Conservation (phyloP, 2,888 invertebrate species). For the Carpatolechia fugitivella region DNA sequence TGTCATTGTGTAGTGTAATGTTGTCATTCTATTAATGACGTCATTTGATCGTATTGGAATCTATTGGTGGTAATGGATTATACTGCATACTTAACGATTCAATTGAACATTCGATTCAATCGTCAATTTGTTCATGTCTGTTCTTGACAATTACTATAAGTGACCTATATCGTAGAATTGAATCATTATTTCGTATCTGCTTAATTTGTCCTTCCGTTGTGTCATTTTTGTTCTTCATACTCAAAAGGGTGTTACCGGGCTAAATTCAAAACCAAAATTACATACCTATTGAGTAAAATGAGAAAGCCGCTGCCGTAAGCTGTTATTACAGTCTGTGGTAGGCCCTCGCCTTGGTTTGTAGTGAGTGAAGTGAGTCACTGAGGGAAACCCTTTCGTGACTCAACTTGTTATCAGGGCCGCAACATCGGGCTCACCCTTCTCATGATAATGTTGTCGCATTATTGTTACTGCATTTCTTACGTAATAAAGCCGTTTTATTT, state of each 20-base stretch:
- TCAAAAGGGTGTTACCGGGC: neutral
- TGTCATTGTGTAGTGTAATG: slow-evolving; percentile 6
- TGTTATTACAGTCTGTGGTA: slow-evolving; percentile 8
- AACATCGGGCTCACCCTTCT: slow-evolving; percentile 55
- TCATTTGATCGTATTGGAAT: neutral
- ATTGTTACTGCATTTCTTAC: neutral
- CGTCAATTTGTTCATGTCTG: neutral
- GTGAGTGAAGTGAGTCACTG: slow-evolving; percentile 54
- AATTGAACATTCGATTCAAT: neutral
- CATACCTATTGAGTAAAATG: slow-evolving; percentile 2
- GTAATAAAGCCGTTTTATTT: neutral
- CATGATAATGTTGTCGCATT: slow-evolving; percentile 42
- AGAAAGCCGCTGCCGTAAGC: slow-evolving; percentile 5
- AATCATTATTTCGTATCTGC: too few relatives aligned
- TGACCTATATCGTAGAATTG: too few relatives aligned
- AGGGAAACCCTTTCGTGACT: slow-evolving; percentile 78
- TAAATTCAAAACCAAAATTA: neutral
- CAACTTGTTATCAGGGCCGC: slow-evolving; percentile 60
- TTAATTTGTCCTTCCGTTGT: too few relatives aligned
- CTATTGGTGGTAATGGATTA: neutral
- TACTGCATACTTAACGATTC: neutral
- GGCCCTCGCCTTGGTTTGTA: slow-evolving; percentile 25
- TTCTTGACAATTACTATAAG: neutral
- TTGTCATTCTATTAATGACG: slow-evolving; percentile 2
- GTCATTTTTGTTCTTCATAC: neutral